These are phyloP conservation scores for Drosophila subpulchrella DNA, from an alignment of 1,140 invertebrate genomes.

Conservation along the genomic window DNA sequence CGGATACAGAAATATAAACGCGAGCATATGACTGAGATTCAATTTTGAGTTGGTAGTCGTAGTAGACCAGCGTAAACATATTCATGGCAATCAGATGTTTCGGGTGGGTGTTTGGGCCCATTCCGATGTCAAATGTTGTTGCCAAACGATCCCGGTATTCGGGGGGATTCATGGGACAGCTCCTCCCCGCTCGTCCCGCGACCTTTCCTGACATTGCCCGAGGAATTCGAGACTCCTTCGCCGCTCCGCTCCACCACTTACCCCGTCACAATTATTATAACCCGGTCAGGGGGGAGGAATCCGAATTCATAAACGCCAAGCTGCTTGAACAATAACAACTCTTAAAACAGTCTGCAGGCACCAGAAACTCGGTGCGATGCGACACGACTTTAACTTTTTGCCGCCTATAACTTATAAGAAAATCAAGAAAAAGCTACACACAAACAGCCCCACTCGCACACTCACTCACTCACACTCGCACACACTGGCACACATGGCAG, in stretches of 20 bases:
- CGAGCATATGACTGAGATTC: slow-evolving; percentile 30
- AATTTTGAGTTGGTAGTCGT: slow-evolving; percentile 2
- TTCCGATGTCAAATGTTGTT: slow-evolving; percentile 10
- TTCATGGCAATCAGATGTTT: slow-evolving; percentile 47
- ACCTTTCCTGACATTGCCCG: slow-evolving; percentile 48
- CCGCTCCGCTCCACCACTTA: slow-evolving; percentile 19
- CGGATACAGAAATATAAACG: neutral
- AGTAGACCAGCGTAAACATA: slow-evolving; percentile 27
- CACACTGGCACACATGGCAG: slow-evolving; percentile 13
- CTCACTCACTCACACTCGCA: neutral
- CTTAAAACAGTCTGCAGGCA: slow-evolving; percentile 40
- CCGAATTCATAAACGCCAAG: slow-evolving; percentile 62
- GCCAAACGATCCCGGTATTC: slow-evolving; percentile 1
- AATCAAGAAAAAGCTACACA: slow-evolving; percentile 62
- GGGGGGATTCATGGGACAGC: neutral
- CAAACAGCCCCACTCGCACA: slow-evolving; percentile 31
- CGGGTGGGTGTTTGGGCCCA: slow-evolving; percentile 7
- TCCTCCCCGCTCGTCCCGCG: slow-evolving; percentile 8
- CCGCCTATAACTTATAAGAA: slow-evolving; percentile 59
- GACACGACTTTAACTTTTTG: slow-evolving; percentile 67
- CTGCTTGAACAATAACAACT: slow-evolving; percentile 42
- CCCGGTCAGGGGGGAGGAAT: slow-evolving; percentile 48
- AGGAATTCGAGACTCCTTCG: slow-evolving; percentile 37
- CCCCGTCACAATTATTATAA: slow-evolving; percentile 61
- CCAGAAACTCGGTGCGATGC: slow-evolving; percentile 54